Evolutionary conservation across 2,888 invertebrate species (phyloP).

Genomic region (Hylaea fasciaria): DNA sequence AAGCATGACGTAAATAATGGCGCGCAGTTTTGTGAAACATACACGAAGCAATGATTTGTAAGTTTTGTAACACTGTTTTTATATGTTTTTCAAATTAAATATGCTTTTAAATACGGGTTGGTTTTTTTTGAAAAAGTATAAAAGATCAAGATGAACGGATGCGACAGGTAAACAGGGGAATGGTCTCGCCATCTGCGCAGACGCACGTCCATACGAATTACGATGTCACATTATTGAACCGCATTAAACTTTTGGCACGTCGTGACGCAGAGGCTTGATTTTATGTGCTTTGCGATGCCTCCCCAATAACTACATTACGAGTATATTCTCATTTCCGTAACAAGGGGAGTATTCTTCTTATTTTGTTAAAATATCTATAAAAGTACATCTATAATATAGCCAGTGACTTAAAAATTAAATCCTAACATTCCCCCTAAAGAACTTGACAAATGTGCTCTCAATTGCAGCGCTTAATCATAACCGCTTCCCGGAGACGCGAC

Average conservation of each 20-base stretch:
- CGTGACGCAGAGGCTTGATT: constrained; percentile 5
- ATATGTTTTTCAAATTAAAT: too few species aligned
- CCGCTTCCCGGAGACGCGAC: constrained; percentile 55
- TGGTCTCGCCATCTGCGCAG: constrained; percentile 66
- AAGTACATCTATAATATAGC: too few species aligned
- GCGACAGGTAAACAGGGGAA: constrained; percentile 63
- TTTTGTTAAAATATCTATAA: too few species aligned
- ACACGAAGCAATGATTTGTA: too few species aligned
- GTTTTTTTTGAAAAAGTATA: too few species aligned
- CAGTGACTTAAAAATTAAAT: too few species aligned
- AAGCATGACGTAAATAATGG: not conserved
- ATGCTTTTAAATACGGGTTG: too few species aligned
- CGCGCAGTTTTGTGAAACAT: too few species aligned
- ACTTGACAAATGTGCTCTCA: constrained; percentile 13
- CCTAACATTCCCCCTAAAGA: not conserved
- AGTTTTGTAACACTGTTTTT: too few species aligned
- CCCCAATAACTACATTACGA: not conserved
- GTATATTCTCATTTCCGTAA: too few species aligned
- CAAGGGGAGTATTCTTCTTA: too few species aligned
- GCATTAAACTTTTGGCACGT: constrained; percentile 14
- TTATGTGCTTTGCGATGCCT: not conserved
- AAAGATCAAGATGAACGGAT: constrained; percentile 55
- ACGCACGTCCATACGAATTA: constrained; percentile 40
- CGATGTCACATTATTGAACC: constrained; percentile 16
- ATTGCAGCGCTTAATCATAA: constrained; percentile 36